A percentile compares a stretch with the other conserved stretches of the same genome.
These are phyloP conservation scores for Apis dorsata DNA, from an alignment of 1,140 invertebrate species.

Conservation along the genomic window DNA sequence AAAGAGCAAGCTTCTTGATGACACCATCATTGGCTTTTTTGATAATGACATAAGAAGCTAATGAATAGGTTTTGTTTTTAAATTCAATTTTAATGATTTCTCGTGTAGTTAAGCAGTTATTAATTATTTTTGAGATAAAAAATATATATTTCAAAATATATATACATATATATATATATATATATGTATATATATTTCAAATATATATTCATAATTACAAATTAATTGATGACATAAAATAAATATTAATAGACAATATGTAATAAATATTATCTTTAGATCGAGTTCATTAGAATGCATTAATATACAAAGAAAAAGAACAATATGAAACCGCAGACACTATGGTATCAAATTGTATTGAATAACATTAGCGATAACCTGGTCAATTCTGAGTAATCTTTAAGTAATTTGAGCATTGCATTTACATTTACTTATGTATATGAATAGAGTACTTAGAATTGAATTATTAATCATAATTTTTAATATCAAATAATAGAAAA, in stretches of 20 bases:
- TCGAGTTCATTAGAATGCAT: background rate
- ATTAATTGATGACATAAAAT: no score
- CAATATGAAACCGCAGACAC: background rate
- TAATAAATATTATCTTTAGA: background rate
- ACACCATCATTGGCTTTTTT: constrained; percentile 1
- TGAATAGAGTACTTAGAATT: no score
- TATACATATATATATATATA: background rate
- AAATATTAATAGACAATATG: background rate
- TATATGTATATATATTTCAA: background rate
- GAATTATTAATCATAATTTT: background rate
- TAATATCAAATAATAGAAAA: background rate
- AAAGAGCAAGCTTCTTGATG: background rate
- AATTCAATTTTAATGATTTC: background rate
- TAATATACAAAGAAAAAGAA: background rate
- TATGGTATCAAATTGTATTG: background rate
- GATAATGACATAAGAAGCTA: constrained; percentile 6
- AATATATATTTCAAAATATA: background rate
- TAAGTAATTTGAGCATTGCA: background rate
- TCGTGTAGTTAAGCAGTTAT: no score
- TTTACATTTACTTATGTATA: background rate
- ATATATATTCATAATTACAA: no score
- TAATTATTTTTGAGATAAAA: background rate
- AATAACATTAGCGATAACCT: constrained; percentile 14
- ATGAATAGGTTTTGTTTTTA: background rate
- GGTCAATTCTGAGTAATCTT: background rate